phyloP scores from a whole-genome alignment of 2,113 vertebrate species.

The Mormoops blainvillei region DNA sequence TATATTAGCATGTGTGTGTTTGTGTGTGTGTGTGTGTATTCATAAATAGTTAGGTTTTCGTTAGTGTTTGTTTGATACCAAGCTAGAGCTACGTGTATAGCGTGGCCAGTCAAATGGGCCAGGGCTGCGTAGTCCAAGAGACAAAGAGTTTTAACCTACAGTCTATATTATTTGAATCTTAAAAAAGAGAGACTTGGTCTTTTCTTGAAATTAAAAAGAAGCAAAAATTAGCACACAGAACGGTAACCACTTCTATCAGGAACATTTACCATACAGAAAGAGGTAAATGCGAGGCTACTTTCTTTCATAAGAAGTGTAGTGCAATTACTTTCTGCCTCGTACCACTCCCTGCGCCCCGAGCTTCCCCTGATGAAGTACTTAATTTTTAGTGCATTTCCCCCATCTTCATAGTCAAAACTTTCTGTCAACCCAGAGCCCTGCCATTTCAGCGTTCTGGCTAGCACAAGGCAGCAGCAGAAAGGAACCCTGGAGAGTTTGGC shows the following conservation, averaged over 20 bases:
- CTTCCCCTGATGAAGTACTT: neutral
- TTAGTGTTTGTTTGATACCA: neutral
- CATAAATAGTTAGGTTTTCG: neutral
- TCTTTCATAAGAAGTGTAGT: neutral
- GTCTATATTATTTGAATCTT: neutral
- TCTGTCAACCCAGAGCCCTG: neutral
- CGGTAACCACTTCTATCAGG: neutral
- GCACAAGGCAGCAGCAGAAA: neutral
- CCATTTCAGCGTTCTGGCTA: neutral
- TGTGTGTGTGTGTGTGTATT: neutral
- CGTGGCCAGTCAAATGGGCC: neutral
- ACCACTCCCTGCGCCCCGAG: accelerated
- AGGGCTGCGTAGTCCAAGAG: neutral
- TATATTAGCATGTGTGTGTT: neutral
- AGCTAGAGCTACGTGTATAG: neutral
- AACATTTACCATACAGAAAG: neutral
- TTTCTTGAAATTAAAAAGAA: neutral
- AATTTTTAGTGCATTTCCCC: neutral
- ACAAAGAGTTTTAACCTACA: neutral
- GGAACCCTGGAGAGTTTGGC: neutral
- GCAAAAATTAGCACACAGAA: neutral
- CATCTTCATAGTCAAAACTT: neutral
- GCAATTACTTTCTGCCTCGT: neutral
- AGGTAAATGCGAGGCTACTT: neutral
- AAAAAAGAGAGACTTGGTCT: neutral